These are phyloP conservation scores for Anthoscopus minutus DNA, from an alignment of 2,113 vertebrate genomes.

Conservation along the genomic window DNA sequence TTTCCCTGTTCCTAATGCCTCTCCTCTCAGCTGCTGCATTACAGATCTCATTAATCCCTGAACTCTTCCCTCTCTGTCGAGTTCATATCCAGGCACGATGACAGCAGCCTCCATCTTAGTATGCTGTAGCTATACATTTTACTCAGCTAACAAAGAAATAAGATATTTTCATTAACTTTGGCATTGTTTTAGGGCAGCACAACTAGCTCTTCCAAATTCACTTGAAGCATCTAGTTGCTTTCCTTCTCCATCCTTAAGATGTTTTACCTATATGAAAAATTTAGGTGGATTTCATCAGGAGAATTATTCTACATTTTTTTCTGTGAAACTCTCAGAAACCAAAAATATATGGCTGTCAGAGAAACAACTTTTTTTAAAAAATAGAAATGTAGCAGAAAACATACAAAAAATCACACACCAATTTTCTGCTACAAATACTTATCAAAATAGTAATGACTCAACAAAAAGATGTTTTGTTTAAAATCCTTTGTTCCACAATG, in stretches of 20 bases:
- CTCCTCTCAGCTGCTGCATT: neutral
- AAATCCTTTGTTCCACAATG: neutral
- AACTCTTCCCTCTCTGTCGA: neutral
- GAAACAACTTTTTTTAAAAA: neutral
- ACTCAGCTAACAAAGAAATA: neutral
- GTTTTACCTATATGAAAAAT: neutral
- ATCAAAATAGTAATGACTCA: neutral
- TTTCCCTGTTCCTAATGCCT: neutral
- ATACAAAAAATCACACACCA: fast-evolving
- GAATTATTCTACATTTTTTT: neutral
- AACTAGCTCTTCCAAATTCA: neutral
- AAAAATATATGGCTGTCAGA: neutral
- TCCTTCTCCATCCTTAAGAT: neutral
- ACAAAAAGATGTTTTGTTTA: neutral
- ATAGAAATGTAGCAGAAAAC: neutral
- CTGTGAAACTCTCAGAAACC: neutral
- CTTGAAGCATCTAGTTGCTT: neutral
- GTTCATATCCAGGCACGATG: neutral
- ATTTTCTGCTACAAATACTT: neutral
- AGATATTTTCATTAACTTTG: neutral
- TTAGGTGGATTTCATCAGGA: neutral
- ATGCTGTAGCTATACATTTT: neutral
- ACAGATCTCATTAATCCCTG: neutral
- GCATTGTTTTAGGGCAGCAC: neutral
- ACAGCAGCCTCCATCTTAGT: slow-evolving; percentile 19